These are phyloP conservation scores for Delphinus delphis DNA, from an alignment of 2,113 vertebrate genomes.

Conservation along the genomic window DNA sequence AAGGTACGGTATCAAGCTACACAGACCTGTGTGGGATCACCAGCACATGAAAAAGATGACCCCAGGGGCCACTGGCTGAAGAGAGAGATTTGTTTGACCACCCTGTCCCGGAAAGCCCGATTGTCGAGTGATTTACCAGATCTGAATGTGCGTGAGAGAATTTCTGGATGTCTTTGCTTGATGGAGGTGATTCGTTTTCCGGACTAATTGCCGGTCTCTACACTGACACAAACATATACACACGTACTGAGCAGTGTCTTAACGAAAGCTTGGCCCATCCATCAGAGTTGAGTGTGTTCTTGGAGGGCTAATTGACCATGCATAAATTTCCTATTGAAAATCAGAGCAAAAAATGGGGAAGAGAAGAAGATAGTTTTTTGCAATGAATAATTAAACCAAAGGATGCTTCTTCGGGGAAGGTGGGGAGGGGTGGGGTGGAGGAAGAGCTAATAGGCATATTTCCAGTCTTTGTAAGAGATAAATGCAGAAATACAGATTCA, in stretches of 20 bases:
- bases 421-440: rapidly evolving
- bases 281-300: not conserved
- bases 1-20: not conserved
- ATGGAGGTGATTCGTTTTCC: conserved; percentile 41
- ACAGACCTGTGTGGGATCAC: not conserved
- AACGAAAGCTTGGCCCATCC: conserved; percentile 11
- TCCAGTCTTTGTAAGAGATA: not conserved
- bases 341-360: not conserved
- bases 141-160: not conserved
- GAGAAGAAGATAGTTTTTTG: not conserved
- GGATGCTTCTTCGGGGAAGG: not conserved
- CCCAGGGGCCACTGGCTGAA: not conserved
- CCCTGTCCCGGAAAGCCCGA: not conserved
- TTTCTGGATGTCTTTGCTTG: conserved; percentile 27
- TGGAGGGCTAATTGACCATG: conserved; percentile 41
- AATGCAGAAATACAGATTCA: not conserved
- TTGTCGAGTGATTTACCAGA: not conserved
- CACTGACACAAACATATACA: conserved; percentile 3
- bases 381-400: conserved; percentile 39
- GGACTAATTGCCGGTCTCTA: conserved; percentile 30
- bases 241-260: not conserved
- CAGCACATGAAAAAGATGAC: not conserved
- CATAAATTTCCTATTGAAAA: conserved; percentile 51
- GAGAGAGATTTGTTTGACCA: not conserved
- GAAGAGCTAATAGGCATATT: not conserved